Evolutionary conservation across 2,888 invertebrate genomes (phyloP), one percentile per base, ranked within the genome.

Genomic region (Papilio demoleus): DNA sequence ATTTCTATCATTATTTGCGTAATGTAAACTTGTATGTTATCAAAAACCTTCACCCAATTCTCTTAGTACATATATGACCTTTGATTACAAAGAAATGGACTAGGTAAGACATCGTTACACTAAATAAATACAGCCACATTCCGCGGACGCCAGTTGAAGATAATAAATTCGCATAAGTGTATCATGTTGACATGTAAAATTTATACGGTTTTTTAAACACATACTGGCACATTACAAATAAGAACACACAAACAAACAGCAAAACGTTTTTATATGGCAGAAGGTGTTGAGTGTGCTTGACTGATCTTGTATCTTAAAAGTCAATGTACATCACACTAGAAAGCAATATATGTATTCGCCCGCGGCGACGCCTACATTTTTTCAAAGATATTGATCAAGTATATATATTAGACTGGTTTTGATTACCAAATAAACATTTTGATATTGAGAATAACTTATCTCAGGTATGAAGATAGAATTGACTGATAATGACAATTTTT

Each of bases 41-140:
- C 65, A 50, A 1, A 8, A 50, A 38, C 68, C 68, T 42, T 40
- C 36, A 68, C 65, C 68, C 31, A 60, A 68, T 65, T 68, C 45
- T 36, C 59, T 47, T 5, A 36, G 19, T 36, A 36, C 12, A 17
- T 63, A 40, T 40, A 45, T 19, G 42, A 45, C 19, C 42, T 45
- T 45, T 45, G 42, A 45, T 8, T 19, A 45, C 14, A 19, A 9
- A 45, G 42, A 45, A 45, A 45, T 45, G 42, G 42, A 45, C 19
- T 45, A 45, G 19, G 9, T 9, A 19, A 19, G 19, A 14, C 0
- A 19, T 17, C 42, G 2, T 9, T 17, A 1, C 19, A 14, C 8
- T 42, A 8, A 8, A 19, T 9, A 17, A 45, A 42, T 17, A 11
- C 40, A 3, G 12, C 38, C 4, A 38, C 14, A 4, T 38, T 38